Evolutionary conservation across 2,888 invertebrate genomes (phyloP), one percentile per base, ranked within the genome.

Genomic region (Acholoe squamosa): DNA sequence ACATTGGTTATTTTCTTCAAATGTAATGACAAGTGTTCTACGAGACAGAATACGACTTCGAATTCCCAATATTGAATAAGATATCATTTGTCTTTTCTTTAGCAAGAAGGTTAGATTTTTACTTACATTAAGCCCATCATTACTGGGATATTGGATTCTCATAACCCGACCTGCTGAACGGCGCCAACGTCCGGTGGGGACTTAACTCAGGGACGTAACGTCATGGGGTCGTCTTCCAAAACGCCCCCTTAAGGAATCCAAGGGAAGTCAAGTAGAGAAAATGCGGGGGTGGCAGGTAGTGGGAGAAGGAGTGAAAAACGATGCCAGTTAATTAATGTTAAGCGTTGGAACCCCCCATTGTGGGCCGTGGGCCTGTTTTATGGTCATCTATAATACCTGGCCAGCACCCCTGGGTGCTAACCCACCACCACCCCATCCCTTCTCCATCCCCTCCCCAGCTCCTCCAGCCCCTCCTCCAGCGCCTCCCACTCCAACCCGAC

Each of bases 311-410:
- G 61, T 71, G 16, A 71, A 28, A 28, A 25, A 25, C 25, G 25
- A 25, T 28, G 28, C 14, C 28, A 14, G n/a, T n/a, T n/a, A n/a
- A n/a, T n/a, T n/a, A n/a, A 28, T 71, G 71, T 71, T 71, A 71
- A 71, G 71, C 28, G 71, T 71, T 71, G 12, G 71, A 71, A 71
- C 71, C 25, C n/a, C 71, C 28, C 28, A 71, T 71, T 80, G 80
- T 25, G 33, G 34, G n/a, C 25, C 22, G 34, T 71, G 71, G 31
- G 1, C 12, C 80, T 80, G 22, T 80, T 43, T 34, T 80, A 34
- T 19, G 19, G n/a, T n/a, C 80, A 80, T 80, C 80, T n/a, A 80
- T 80, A 71, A 71, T 28, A 25, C 14, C 71, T 43, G 31, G 31
- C 28, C 71, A 25, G 25, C 71, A 25, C 14, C 19, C 19, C 22